phyloP scores from a whole-genome alignment of 2,113 vertebrate species.

The Scomber scombrus region DNA sequence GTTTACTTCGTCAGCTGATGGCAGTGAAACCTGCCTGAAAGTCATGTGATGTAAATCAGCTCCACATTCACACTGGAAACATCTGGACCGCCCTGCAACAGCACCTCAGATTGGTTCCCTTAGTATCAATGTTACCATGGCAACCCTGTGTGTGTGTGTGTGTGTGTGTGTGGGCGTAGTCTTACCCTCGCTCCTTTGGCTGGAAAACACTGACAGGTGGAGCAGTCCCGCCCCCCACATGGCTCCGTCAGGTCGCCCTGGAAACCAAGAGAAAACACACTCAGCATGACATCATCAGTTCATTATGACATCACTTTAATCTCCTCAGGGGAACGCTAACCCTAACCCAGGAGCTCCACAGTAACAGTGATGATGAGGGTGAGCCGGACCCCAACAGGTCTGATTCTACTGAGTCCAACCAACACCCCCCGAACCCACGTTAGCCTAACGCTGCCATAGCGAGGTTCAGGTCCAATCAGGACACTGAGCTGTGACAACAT shows the following conservation, averaged over 20 bases:
- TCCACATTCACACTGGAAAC: background rate
- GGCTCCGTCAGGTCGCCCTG: conserved; percentile 72
- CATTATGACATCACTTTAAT: background rate
- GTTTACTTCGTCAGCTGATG: conserved; percentile 28
- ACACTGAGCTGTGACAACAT: too few species aligned
- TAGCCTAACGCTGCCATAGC: too few species aligned
- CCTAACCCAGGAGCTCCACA: too few species aligned
- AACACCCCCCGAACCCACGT: too few species aligned
- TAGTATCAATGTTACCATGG: background rate
- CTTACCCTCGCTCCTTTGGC: conserved; percentile 89
- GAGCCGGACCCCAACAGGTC: too few species aligned
- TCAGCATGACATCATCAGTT: background rate
- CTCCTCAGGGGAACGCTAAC: too few species aligned
- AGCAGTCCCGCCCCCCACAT: conserved; percentile 87
- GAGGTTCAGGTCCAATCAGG: too few species aligned
- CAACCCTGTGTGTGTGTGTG: background rate
- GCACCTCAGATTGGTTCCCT: too few species aligned
- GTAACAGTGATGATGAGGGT: too few species aligned
- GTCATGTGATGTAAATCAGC: conserved; percentile 1
- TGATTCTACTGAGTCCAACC: too few species aligned
- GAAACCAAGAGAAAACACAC: conserved; percentile 32
- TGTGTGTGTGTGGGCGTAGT: background rate
- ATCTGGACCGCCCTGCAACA: background rate
- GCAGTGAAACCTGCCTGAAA: background rate
- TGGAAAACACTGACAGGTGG: conserved; percentile 86